These are phyloP conservation scores for Cotesia vestalis DNA, from an alignment of 1,140 invertebrate genomes.

Conservation along the genomic window DNA sequence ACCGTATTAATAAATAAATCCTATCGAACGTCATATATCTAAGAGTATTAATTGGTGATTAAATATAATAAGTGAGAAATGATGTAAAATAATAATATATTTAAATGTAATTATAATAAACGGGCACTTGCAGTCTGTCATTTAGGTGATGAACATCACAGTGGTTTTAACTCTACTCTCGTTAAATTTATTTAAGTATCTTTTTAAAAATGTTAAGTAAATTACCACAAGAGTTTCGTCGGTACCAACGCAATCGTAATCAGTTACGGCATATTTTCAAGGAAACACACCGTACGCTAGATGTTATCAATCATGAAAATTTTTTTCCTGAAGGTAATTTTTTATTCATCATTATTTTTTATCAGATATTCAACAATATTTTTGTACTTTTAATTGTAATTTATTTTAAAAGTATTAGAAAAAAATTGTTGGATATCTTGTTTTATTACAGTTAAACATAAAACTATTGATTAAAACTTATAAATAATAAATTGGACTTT, in stretches of 20 bases:
- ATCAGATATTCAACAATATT: neutral
- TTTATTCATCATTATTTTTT: neutral
- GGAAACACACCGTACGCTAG: conserved; percentile 74
- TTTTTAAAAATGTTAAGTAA: conserved; percentile 59
- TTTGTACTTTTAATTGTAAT: neutral
- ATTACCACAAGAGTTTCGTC: conserved; percentile 67
- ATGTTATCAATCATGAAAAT: conserved; percentile 71
- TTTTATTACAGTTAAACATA: neutral
- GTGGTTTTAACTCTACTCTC: too few relatives aligned
- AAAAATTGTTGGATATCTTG: too few relatives aligned
- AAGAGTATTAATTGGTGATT: too few relatives aligned
- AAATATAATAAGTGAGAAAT: too few relatives aligned
- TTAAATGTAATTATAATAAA: too few relatives aligned
- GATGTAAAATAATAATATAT: too few relatives aligned
- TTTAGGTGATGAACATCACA: conserved; percentile 9
- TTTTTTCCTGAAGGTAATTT: conserved; percentile 72
- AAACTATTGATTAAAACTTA: conserved; percentile 13
- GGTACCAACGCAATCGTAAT: conserved; percentile 65
- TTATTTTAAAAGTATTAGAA: too few relatives aligned
- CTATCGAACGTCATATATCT: too few relatives aligned
- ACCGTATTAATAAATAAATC: too few relatives aligned
- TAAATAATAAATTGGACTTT: conserved; percentile 29
- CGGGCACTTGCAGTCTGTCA: too few relatives aligned
- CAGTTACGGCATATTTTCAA: conserved; percentile 70
- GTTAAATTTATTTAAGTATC: too few relatives aligned